Base-by-base conservation (phyloP, 1,140 invertebrate species). In the Drosophila nasuta region DNA sequence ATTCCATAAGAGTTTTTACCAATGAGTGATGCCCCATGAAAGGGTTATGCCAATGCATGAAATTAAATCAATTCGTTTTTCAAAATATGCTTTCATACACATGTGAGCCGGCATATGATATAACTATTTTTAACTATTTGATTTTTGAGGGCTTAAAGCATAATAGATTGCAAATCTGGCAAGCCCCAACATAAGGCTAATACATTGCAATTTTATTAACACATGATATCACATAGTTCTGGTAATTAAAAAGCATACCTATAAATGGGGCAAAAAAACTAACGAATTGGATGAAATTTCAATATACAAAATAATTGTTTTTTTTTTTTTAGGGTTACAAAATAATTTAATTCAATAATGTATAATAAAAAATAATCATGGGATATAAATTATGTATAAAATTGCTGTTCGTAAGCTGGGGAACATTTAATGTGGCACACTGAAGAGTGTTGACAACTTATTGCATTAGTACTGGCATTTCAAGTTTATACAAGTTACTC, bases 61-160 rank as follows among this genome's bases (percentile, higher is more conserved):
- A 68, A 59, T 73, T 73, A 59, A 59, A 52, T 72, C 52, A 60
- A 68, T 58, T 54, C 48, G 64, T 35, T 73, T 68, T 73, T 49
- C 46, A 35, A 68, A 67, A 68, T 73, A 52, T 51, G 13, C 25
- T 30, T 48, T 28, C 46, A 5, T 45, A 4, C 20, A 28, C 11
- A 33, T 10, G 46, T 30, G 28, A 0, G 1, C 6, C 30, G 7
- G 28, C 20, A 52, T 30, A 28, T 28, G 25, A 28, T 10, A 41
- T 41, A 41, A 41, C 11, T 38, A 38, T 10, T 25, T 25, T 25
- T 25, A 25, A 38, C 6, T 46, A 48, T 48, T 20, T 41, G n/a
- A 57, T 57, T 15, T 38, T 38, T 11, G 2, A 10, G 6, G 35
- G 10, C 3, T 38, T 10, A 38, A 38, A 38, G 35, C 35, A 38